Evolutionary conservation across 2,888 invertebrate genomes (phyloP).

Genomic region (Tineola bisselliella): DNA sequence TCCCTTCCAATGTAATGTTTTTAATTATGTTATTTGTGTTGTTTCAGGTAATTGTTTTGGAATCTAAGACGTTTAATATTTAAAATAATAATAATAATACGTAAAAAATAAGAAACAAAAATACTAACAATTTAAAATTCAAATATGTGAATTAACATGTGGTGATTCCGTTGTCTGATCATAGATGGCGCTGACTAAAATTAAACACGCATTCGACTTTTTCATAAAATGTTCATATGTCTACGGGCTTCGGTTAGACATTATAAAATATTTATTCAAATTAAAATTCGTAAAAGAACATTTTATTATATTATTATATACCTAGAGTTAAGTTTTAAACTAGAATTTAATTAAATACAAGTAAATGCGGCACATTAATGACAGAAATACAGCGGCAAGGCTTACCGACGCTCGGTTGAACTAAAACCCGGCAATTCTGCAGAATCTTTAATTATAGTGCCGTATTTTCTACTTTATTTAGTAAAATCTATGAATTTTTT

Average conservation of each 20-base stretch:
- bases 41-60: background rate
- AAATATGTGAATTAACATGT: too few relatives aligned
- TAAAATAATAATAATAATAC: background rate
- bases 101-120: too few relatives aligned
- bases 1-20: background rate
- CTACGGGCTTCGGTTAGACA: too few relatives aligned
- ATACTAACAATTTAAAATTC: too few relatives aligned
- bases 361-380: background rate
- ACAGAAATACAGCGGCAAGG: background rate
- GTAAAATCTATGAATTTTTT: too few relatives aligned
- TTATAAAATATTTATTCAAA: too few relatives aligned
- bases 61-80: too few relatives aligned
- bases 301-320: background rate
- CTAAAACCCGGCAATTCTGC: background rate
- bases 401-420: background rate
- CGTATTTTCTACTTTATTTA: background rate
- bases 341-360: conserved; percentile 1
- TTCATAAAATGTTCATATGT: too few relatives aligned
- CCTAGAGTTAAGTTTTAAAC: background rate
- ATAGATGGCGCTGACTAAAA: too few relatives aligned
- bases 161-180: too few relatives aligned
- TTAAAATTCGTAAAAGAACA: too few relatives aligned
- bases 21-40: background rate
- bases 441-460: background rate
- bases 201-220: too few relatives aligned